Base-by-base conservation (phyloP, 2,797 vertebrate genomes). In the Platyrinchus mystaceus region DNA sequence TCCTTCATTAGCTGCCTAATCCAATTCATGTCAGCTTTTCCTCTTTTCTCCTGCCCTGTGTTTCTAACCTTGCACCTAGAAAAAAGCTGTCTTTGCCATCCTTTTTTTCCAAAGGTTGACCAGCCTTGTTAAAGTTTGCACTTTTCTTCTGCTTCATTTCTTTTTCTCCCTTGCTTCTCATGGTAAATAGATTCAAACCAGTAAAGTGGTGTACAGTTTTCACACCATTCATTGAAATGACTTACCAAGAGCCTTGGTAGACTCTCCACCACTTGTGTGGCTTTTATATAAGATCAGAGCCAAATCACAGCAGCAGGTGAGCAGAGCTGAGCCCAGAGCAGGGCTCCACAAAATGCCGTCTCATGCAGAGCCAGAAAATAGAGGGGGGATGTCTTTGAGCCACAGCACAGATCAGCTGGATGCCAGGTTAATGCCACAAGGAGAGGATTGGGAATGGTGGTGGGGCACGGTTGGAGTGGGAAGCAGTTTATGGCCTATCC, bases 1-100 rank as follows among this genome's bases (percentile, higher is more conserved):
- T 93, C 47, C 82, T 93, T 86, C n/a, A 1, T 86, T 95, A 86
- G 59, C 66, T 90, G 84, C 66, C 85, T 93, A 86, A 73, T 86
- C 63, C 73, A 81, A 46, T 70, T 84, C 63, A 60, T 2, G 37
- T 89, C 70, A 91, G 28, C 17, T 59, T 94, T 63, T 84, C 62
- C 73, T 76, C 43, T 81, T 88, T 83, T 70, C 12, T 80, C 47
- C 84, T 93, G 75, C 46, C 43, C n/a, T 76, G 52, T 76, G 32
- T 88, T 91, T 86, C 89, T 93, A 91, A 93, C 47, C 27, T 63
- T 64, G 10, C 36, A 36, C 44, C 39, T 62, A 84, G 34, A 74
- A 49, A 76, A 91, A 85, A 92, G 34, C 53, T 24, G 26, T 44
- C 36, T 77, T 87, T 87, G 55, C 41, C 62, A 44, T 62, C 19